Evolutionary conservation across 1,140 invertebrate species (phyloP).

Genomic region (Bombus impatiens): DNA sequence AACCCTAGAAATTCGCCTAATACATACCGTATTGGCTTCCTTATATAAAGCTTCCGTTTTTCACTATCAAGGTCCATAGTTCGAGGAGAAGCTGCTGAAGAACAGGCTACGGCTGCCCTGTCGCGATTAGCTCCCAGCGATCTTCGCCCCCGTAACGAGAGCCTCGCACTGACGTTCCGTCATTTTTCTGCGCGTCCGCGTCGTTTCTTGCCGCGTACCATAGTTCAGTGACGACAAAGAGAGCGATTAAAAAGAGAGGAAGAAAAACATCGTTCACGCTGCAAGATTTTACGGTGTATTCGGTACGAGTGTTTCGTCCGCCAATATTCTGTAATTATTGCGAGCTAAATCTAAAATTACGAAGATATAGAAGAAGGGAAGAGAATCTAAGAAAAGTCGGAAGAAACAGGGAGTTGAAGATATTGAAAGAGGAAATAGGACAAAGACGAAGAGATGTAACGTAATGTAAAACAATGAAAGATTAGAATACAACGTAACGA

Average conservation of each 20-base stretch:
- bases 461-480: not conserved
- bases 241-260: no score
- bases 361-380: not conserved
- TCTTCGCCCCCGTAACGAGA: not conserved
- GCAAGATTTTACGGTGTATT: not conserved
- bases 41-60: slow-evolving; percentile 77
- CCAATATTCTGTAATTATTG: no score
- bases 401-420: no score
- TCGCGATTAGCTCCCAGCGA: no score
- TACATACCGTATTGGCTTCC: slow-evolving; percentile 72
- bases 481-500: no score
- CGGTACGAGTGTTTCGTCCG: not conserved
- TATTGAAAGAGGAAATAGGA: not conserved
- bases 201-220: no score
- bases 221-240: not conserved
- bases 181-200: not conserved
- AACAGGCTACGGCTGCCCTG: not conserved
- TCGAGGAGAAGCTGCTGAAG: not conserved
- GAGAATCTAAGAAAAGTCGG: no score
- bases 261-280: not conserved
- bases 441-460: not conserved
- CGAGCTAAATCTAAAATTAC: no score
- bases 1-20: slow-evolving; percentile 75
- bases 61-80: slow-evolving; percentile 77
- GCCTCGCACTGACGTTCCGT: not conserved